Evolutionary conservation across 2,113 vertebrate genomes (phyloP).

Genomic region (Australoheros scitulus): DNA sequence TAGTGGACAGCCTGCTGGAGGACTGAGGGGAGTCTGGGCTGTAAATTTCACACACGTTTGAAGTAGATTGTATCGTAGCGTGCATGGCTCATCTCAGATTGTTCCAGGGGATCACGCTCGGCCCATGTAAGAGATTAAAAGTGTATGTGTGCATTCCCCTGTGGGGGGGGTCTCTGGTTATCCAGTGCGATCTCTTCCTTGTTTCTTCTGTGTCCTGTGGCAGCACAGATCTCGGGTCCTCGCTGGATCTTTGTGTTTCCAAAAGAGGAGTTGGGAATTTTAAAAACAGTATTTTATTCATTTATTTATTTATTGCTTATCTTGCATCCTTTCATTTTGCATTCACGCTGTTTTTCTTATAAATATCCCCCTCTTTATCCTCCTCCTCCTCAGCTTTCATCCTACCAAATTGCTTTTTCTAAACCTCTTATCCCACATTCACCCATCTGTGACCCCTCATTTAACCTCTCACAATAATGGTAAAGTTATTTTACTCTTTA

Average conservation of each 20-base stretch:
- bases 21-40: background rate
- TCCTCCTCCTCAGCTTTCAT: constrained; percentile 10
- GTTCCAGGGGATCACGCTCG: background rate
- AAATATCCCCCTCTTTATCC: background rate
- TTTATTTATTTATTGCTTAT: background rate
- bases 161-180: background rate
- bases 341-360: background rate
- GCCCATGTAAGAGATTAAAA: background rate
- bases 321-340: background rate
- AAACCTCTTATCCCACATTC: constrained; percentile 2
- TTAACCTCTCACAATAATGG: background rate
- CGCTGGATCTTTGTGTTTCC: background rate
- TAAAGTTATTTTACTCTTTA: background rate
- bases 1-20: background rate
- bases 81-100: accelerated
- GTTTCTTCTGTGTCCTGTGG: background rate
- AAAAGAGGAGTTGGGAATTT: background rate
- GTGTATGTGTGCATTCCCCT: background rate
- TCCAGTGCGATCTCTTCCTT: background rate
- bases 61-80: background rate
- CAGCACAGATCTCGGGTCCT: background rate
- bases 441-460: background rate
- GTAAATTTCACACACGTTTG: background rate
- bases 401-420: background rate
- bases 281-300: background rate